phyloP scores from a whole-genome alignment of 1,140 invertebrate species.

The Thaumetopoea pityocampa region DNA sequence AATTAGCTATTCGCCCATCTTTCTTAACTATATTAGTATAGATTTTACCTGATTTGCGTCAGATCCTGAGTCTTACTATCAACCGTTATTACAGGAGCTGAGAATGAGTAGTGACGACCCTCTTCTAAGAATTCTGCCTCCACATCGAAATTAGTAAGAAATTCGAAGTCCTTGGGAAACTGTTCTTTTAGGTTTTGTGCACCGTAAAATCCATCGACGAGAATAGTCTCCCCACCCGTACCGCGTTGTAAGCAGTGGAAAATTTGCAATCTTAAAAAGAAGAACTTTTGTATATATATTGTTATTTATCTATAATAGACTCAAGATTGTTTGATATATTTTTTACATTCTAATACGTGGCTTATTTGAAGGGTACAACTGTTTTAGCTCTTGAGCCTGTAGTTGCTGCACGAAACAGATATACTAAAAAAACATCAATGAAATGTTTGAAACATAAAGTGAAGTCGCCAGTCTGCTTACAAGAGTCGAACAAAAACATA shows the following conservation, averaged over 20 bases:
- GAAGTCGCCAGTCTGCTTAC: no score
- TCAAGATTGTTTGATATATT: not conserved
- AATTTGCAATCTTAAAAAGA: slow-evolving; percentile 77
- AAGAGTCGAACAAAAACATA: no score
- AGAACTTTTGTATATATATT: not conserved
- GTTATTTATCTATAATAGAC: not conserved
- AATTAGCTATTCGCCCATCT: no score
- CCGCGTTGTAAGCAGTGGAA: slow-evolving; percentile 82
- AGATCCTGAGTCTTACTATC: slow-evolving; percentile 71
- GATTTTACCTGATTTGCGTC: slow-evolving; percentile 72
- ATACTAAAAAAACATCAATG: no score
- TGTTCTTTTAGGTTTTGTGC: slow-evolving; percentile 76
- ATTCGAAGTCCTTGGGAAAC: slow-evolving; percentile 75
- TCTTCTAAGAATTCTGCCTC: slow-evolving; percentile 81
- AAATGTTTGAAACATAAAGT: no score
- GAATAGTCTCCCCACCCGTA: slow-evolving; percentile 80
- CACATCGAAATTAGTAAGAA: slow-evolving; percentile 75
- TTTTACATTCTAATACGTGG: not conserved
- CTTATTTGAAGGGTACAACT: no score
- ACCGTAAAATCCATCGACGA: slow-evolving; percentile 83
- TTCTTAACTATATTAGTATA: no score
- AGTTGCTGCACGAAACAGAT: no score
- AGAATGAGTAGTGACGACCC: slow-evolving; percentile 72
- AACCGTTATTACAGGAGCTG: slow-evolving; percentile 75
- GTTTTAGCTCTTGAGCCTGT: no score